Evolutionary conservation across 2,797 vertebrate species (phyloP).

Genomic region (Rhinatrema bivittatum): DNA sequence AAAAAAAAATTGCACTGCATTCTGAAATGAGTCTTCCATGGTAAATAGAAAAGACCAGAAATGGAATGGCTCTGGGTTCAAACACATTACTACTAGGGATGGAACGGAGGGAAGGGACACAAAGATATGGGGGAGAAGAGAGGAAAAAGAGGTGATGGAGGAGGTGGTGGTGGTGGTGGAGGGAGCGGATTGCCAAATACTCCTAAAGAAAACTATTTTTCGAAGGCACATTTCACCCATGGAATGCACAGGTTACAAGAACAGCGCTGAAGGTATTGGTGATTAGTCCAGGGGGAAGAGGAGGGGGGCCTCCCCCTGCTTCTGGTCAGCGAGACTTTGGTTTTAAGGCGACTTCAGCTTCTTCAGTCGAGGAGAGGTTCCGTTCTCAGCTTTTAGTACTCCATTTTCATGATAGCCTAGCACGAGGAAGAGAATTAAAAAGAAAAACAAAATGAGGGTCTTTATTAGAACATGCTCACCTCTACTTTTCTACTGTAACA

Average conservation of each 20-base stretch:
- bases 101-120: too few species aligned
- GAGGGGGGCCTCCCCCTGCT: too few species aligned
- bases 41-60: too few species aligned
- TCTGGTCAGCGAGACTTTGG: conserved; percentile 38
- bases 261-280: conserved; percentile 8
- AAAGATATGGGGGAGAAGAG: too few species aligned
- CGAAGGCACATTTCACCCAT: conserved; percentile 19
- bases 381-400: conserved; percentile 84
- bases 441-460: neutral
- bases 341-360: conserved; percentile 86
- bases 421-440: neutral
- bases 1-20: conserved; percentile 28
- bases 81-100: too few species aligned
- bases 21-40: too few species aligned
- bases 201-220: too few species aligned
- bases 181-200: conserved; percentile 20
- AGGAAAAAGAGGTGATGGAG: too few species aligned
- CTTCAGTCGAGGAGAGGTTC: conserved; percentile 84
- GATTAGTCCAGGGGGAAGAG: conserved; percentile 16
- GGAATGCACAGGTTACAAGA: neutral
- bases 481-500: neutral
- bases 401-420: conserved; percentile 88
- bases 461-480: neutral
- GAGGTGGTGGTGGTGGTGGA: conserved; percentile 5
- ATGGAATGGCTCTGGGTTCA: too few species aligned